Evolutionary conservation across 2,888 invertebrate species (phyloP).

Genomic region (Acleris sparsana): DNA sequence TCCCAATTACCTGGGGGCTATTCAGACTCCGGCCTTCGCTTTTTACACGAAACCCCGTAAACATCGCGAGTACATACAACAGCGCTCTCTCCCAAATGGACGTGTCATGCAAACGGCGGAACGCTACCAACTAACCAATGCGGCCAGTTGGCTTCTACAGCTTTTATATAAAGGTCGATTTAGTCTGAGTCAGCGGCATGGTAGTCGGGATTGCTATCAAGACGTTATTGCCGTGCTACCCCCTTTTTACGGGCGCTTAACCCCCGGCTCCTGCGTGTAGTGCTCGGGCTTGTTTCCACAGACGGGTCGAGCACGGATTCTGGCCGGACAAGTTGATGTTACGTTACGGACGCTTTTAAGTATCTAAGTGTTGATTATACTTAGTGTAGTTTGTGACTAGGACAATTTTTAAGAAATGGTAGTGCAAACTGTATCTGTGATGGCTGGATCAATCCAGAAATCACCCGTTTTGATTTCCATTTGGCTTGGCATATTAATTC

Average conservation of each 20-base stretch:
- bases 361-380: too few species aligned
- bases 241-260: constrained; percentile 79
- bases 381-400: too few species aligned
- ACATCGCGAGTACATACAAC: constrained; percentile 41
- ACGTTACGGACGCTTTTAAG: too few species aligned
- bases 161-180: constrained; percentile 40
- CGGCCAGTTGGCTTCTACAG: neutral
- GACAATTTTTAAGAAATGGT: too few species aligned
- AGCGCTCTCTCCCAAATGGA: constrained; percentile 62
- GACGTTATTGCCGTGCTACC: constrained; percentile 74
- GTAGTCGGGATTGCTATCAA: constrained; percentile 60
- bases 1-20: neutral
- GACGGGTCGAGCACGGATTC: constrained; percentile 39
- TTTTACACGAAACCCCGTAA: constrained; percentile 27
- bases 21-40: constrained; percentile 2
- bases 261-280: constrained; percentile 62
- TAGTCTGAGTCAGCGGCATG: constrained; percentile 46
- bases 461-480: too few species aligned
- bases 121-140: constrained; percentile 42
- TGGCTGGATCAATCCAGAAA: too few species aligned
- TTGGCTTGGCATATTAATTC: too few species aligned
- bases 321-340: neutral
- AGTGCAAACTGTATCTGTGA: too few species aligned
- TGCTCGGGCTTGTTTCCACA: constrained; percentile 47
- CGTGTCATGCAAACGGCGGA: constrained; percentile 61